Base-by-base conservation (phyloP, 2,888 invertebrate genomes). In the Drosophila koepferae region DNA sequence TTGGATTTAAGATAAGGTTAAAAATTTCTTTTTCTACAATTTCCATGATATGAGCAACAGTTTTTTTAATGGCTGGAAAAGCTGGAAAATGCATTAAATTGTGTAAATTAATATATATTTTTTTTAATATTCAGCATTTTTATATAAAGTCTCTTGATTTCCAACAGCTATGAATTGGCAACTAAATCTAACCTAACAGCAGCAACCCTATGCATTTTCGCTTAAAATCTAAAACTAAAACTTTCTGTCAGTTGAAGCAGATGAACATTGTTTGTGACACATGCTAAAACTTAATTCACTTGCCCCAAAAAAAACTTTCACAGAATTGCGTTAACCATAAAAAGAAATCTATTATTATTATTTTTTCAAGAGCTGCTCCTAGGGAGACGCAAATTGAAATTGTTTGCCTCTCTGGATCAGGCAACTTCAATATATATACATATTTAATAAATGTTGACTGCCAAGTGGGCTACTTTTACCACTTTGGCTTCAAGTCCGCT, bases 401-500 rank as follows among this genome's bases (percentile, higher is more conserved):
- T 59, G 41, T 67, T 72, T 49, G 31, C 40, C 44, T 38, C 36
- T 36, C n/a, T n/a, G 44, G 36, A 48, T 44, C n/a, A 28, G 48
- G 55, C 56, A 20, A 36, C 63, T 56, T 58, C 68, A 67, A 74
- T 66, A 54, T 61, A 61, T 74, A 55, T 55, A 54, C 38, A 55
- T 55, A 79, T 70, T 66, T 79, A 66, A 74, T 71, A 63, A 43
- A 63, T 54, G 65, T 65, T 12, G 44, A 36, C 49, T 68, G 41
- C n/a, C 23, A 51, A 63, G 41, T 44, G 59, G 20, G 58, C 58
- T 36, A 44, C 58, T 56, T 66, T 67, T 38, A 18, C 55, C 34
- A 51, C 34, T 56, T 66, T 53, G n/a, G 44, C 40, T 10, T 23
- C 44, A 34, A 43, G 60, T 75, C 49, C 48, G 54, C 46, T 61